Percentiles rank a stretch among this genome's conserved stretches.
Conservation (phyloP, 1,140 invertebrate species). For the Cepaea nemoralis region DNA sequence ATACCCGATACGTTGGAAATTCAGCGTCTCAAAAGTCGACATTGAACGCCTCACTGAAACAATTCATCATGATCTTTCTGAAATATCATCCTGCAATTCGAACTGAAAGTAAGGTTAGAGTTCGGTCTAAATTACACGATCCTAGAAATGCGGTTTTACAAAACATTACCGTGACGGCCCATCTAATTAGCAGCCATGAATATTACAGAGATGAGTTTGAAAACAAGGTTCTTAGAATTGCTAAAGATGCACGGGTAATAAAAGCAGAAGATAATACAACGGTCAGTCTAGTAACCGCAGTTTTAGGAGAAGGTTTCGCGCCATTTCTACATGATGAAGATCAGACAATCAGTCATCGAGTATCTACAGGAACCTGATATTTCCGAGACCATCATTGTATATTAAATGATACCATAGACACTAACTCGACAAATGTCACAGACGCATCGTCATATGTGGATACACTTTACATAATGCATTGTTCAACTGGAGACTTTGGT, state of each 20-base stretch:
- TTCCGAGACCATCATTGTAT: no score
- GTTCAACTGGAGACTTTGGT: not conserved
- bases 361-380: not conserved
- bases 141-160: not conserved
- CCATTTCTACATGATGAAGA: not conserved
- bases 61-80: not conserved
- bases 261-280: not conserved
- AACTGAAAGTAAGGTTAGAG: not conserved
- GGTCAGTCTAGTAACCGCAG: not conserved
- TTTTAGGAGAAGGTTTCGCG: not conserved
- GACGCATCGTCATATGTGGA: not conserved
- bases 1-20: not conserved
- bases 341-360: not conserved
- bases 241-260: not conserved
- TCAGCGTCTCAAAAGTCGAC: not conserved
- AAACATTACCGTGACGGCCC: not conserved
- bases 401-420: no score
- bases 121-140: not conserved
- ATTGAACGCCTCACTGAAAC: not conserved
- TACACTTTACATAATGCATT: not conserved
- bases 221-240: not conserved
- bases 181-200: not conserved
- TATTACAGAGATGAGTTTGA: constrained; percentile 1
- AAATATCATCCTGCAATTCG: not conserved
- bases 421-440: not conserved